A percentile compares a stretch with the other conserved stretches of the same genome.
Conservation (phyloP, 2,113 vertebrate genomes). For the Hippocampus mohnikei region DNA sequence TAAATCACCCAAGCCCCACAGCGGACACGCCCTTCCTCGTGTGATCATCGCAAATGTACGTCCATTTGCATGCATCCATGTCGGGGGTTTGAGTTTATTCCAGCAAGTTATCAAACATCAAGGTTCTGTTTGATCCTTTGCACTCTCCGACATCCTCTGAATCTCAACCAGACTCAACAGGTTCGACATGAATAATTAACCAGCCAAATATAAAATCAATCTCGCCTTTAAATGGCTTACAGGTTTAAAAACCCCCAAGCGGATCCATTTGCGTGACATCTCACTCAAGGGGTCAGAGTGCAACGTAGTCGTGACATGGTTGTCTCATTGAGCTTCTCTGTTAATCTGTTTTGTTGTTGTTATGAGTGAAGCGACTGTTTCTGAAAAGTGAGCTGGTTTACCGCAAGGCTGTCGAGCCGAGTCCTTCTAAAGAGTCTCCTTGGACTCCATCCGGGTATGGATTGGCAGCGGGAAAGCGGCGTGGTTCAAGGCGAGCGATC, state of each 20-base stretch:
- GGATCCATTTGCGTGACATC: conserved; percentile 24
- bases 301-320: background rate
- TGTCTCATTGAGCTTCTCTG: background rate
- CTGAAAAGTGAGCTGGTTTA: background rate
- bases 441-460: conserved; percentile 35
- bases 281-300: background rate
- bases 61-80: background rate
- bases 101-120: conserved; percentile 2
- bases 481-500: conserved; percentile 44
- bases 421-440: conserved; percentile 57
- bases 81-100: background rate
- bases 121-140: background rate
- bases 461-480: conserved; percentile 55
- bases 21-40: background rate
- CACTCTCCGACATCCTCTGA: conserved; percentile 14
- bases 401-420: conserved; percentile 6
- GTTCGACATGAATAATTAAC: conserved; percentile 54
- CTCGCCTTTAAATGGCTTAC: conserved; percentile 43
- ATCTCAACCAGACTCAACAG: conserved; percentile 52
- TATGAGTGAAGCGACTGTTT: background rate
- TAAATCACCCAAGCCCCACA: background rate
- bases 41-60: background rate
- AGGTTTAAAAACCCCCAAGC: conserved; percentile 26
- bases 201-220: conserved; percentile 51
- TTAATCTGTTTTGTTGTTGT: background rate